Conservation (phyloP, 2,888 invertebrate species). For the Exocentrus adspersus region DNA sequence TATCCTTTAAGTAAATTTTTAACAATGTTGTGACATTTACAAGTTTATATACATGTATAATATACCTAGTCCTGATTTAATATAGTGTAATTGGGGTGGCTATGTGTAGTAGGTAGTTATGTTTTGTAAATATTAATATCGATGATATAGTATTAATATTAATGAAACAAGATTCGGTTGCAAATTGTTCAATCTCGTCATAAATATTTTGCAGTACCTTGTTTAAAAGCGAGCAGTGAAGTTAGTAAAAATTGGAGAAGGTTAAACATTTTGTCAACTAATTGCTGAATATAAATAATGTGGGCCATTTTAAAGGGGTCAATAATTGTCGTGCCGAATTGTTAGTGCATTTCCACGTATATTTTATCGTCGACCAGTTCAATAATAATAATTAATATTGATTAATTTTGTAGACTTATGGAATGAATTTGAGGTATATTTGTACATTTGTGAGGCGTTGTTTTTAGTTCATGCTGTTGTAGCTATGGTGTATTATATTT, state of each 20-base stretch:
- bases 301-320: background rate
- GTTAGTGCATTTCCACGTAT: background rate
- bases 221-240: background rate
- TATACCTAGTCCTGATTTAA: conserved; percentile 30
- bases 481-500: conserved; percentile 32
- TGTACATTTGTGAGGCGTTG: background rate
- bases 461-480: background rate
- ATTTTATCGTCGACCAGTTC: background rate
- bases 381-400: too few species aligned
- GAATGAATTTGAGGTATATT: too few species aligned
- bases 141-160: too few species aligned
- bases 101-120: too few species aligned
- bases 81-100: too few species aligned
- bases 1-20: conserved; percentile 30
- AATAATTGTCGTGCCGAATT: background rate
- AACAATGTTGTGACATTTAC: conserved; percentile 38
- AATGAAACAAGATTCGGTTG: too few species aligned
- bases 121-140: too few species aligned
- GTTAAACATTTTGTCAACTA: too few species aligned
- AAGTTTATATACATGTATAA: conserved; percentile 18
- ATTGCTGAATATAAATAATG: background rate
- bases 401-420: conserved; percentile 4
- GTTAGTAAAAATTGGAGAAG: too few species aligned
- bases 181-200: too few species aligned
- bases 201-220: background rate